A percentile compares a stretch with the other conserved stretches of the same genome.
phyloP scores from a whole-genome alignment of 2,797 vertebrate species.

The Heteromormyrus szaboi region DNA sequence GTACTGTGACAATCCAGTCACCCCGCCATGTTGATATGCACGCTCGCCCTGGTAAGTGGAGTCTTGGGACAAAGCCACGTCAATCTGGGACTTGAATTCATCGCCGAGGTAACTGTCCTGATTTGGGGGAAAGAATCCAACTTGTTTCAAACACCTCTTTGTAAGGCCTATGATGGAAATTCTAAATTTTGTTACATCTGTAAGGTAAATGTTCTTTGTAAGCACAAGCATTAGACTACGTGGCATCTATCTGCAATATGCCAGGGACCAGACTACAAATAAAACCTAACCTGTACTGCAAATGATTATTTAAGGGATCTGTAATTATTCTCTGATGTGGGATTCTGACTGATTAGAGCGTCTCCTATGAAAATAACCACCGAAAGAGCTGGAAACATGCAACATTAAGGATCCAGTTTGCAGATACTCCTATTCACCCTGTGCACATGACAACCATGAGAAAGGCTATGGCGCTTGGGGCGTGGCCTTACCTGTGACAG shows the following conservation, averaged over 20 bases:
- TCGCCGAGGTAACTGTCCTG: conserved; percentile 99
- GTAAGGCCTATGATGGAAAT: not conserved
- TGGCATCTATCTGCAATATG: not conserved
- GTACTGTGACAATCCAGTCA: conserved; percentile 99
- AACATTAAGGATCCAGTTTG: not conserved
- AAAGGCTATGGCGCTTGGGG: not conserved
- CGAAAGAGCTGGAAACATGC: not conserved
- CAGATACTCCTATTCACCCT: not conserved
- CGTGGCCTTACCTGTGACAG: conserved; percentile 82
- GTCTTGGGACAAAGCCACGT: conserved; percentile 97
- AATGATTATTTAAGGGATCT: not conserved
- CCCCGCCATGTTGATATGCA: conserved; percentile 96
- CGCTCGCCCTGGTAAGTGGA: conserved; percentile 99
- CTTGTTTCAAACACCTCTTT: not conserved
- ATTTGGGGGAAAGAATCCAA: conserved; percentile 14
- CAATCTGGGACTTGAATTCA: conserved; percentile 99
- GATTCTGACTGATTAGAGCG: not conserved
- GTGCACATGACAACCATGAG: not conserved
- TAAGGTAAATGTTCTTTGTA: not conserved
- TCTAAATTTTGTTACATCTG: not conserved
- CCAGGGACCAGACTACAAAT: not conserved
- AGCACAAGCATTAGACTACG: not conserved
- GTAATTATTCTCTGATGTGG: not conserved
- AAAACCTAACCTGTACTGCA: not conserved
- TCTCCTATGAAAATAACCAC: not conserved